Base-by-base conservation (phyloP, 1,140 invertebrate species). In the Diabrotica virgifera region DNA sequence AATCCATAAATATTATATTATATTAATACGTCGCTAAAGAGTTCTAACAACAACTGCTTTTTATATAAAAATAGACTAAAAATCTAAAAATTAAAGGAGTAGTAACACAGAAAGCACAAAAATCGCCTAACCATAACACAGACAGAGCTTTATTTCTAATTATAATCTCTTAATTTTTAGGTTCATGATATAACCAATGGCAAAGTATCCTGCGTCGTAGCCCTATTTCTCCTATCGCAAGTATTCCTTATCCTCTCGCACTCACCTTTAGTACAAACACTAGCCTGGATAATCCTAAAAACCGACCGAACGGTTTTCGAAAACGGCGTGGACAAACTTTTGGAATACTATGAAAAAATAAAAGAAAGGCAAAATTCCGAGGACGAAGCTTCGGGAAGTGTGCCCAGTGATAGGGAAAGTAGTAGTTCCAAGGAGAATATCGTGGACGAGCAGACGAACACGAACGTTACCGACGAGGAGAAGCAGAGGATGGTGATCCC, bases 241-340 rank as follows among this genome's bases (percentile, higher is more conserved):
- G 94, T 98, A n/a, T 98, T 97, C 82, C 82, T 98, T 37, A 97
- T 98, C 64, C 88, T 97, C 61, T 91, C 90, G 0, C 92, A 97
- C 76, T 85, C 87, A 7, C 93, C 95, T 4, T 83, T 98, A 59
- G 93, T 98, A 8, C 89, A 92, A 73, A 89, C 91, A 0, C 77
- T 98, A 62, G 93, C 94, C 36, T 90, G 92, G 81, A 92, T 96
- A 38, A 91, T 98, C 71, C 80, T 98, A 2, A 89, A 92, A 76
- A 90, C 88, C 2, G 87, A 92, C 70, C 81, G 86, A 67, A 82
- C 82, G 52, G 85, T 89, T n/a, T 87, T 90, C 68, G 84, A 87
- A 76, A 86, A 86, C 70, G 89, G 89, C 6, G 79, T 76, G 72
- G 81, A 72, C 77, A 84, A 79, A 76, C 74, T 67, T 75, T 73